phyloP scores from a whole-genome alignment of 2,888 invertebrate genomes.

The Aethes cnicana region DNA sequence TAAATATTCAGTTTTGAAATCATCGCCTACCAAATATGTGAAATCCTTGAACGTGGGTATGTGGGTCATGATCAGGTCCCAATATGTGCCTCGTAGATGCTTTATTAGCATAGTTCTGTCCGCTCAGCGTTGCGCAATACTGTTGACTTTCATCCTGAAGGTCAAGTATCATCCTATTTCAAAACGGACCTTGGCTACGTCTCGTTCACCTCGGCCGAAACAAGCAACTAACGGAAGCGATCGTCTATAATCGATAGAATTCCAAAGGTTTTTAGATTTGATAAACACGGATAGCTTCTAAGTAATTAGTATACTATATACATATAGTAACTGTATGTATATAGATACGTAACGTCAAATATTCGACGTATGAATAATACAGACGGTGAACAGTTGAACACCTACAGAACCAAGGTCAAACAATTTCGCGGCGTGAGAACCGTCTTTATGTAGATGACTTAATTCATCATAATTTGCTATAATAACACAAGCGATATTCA shows the following conservation, averaged over 20 bases:
- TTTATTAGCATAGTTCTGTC: slow-evolving; percentile 75
- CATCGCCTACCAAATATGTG: slow-evolving; percentile 78
- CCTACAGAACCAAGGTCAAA: slow-evolving; percentile 69
- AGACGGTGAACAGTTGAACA: slow-evolving; percentile 56
- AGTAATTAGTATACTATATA: slow-evolving; percentile 8
- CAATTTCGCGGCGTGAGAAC: slow-evolving; percentile 76
- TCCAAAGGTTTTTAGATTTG: slow-evolving; percentile 52
- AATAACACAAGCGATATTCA: slow-evolving; percentile 78
- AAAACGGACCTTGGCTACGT: slow-evolving; percentile 76
- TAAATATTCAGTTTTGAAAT: slow-evolving; percentile 76
- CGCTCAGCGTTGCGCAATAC: slow-evolving; percentile 70
- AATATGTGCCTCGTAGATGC: slow-evolving; percentile 71
- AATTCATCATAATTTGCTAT: slow-evolving; percentile 78
- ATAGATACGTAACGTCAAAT: too few species aligned
- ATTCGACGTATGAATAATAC: too few species aligned
- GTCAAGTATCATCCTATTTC: slow-evolving; percentile 82
- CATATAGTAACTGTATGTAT: slow-evolving; percentile 40
- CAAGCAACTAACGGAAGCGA: slow-evolving; percentile 70
- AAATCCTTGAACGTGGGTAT: slow-evolving; percentile 78
- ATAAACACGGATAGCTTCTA: slow-evolving; percentile 20
- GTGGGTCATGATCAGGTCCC: slow-evolving; percentile 80
- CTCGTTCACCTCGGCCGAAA: slow-evolving; percentile 76
- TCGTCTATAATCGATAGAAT: slow-evolving; percentile 67
- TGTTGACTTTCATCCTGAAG: slow-evolving; percentile 83
- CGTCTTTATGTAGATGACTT: slow-evolving; percentile 69